phyloP scores from a whole-genome alignment of 23 tunicate genomes.

The Halocynthia aurantium region DNA sequence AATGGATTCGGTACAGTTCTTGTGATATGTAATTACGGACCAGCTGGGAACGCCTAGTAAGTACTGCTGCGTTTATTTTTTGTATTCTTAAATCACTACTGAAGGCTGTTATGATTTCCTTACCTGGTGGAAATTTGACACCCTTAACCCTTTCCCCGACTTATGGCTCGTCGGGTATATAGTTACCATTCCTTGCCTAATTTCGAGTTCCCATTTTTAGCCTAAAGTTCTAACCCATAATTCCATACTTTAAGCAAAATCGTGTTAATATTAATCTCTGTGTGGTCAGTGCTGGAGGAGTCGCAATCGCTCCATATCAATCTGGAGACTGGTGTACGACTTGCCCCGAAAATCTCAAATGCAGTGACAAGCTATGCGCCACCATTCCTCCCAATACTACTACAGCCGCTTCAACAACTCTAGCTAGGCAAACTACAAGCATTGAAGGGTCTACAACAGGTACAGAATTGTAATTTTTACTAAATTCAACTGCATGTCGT shows the following conservation, averaged over 20 bases:
- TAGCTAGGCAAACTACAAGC: too few species aligned
- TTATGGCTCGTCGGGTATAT: too few species aligned
- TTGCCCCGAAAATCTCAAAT: background rate
- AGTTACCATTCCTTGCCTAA: too few species aligned
- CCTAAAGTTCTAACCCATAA: too few species aligned
- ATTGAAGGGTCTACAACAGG: too few species aligned
- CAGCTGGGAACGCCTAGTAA: constrained; percentile 7
- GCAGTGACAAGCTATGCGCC: background rate
- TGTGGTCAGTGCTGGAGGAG: background rate
- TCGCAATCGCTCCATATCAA: background rate
- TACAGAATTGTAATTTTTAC: background rate
- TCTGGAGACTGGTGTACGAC: background rate
- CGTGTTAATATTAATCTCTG: background rate
- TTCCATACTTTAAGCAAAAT: too few species aligned
- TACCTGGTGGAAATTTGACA: too few species aligned
- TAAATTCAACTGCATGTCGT: too few species aligned
- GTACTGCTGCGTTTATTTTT: background rate
- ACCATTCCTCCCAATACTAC: background rate
- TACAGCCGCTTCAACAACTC: background rate
- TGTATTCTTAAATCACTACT: background rate
- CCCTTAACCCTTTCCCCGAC: too few species aligned
- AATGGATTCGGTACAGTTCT: background rate
- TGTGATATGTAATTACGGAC: background rate
- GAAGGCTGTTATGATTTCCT: background rate
- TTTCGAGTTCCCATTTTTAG: too few species aligned